A percentile compares a stretch with the other conserved stretches of the same genome.
phyloP scores from a whole-genome alignment of 2,888 invertebrate species.

The Brachyptera risi region DNA sequence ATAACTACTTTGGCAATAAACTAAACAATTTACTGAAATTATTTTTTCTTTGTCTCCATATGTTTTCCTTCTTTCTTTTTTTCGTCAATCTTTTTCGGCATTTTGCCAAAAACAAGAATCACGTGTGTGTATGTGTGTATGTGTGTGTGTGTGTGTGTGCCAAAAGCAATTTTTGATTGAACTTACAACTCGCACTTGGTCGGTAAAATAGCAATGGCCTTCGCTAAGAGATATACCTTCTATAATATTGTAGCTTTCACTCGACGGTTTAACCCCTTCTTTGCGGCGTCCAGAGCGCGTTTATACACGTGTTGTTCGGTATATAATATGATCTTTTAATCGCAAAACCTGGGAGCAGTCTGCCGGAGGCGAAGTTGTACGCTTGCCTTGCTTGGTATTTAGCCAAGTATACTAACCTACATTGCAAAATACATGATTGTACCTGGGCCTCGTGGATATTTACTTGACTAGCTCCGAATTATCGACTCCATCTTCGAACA shows the following conservation, averaged over 20 bases:
- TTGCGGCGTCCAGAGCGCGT: no score
- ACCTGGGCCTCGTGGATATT: not conserved
- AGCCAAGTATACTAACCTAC: constrained; percentile 22
- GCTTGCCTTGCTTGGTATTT: not conserved
- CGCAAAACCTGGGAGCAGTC: not conserved
- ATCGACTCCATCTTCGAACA: no score
- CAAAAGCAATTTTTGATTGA: constrained; percentile 10
- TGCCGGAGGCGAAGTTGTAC: not conserved
- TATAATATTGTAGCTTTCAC: constrained; percentile 20
- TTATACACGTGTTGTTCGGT: not conserved
- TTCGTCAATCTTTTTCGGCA: no score
- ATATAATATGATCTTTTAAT: not conserved
- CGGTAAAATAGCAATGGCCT: constrained; percentile 2
- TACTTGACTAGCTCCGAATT: not conserved
- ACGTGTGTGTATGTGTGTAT: no score
- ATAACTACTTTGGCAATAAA: no score
- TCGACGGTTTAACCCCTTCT: constrained; percentile 2
- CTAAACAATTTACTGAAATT: no score
- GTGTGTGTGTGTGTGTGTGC: not conserved
- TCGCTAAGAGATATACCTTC: not conserved
- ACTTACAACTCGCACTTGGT: no score
- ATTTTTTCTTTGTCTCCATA: no score
- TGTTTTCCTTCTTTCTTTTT: no score
- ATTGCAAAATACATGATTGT: constrained; percentile 8
- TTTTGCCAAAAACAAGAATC: no score